phyloP scores from a whole-genome alignment of 2,888 invertebrate species.

The Alviniconcha strummeri region DNA sequence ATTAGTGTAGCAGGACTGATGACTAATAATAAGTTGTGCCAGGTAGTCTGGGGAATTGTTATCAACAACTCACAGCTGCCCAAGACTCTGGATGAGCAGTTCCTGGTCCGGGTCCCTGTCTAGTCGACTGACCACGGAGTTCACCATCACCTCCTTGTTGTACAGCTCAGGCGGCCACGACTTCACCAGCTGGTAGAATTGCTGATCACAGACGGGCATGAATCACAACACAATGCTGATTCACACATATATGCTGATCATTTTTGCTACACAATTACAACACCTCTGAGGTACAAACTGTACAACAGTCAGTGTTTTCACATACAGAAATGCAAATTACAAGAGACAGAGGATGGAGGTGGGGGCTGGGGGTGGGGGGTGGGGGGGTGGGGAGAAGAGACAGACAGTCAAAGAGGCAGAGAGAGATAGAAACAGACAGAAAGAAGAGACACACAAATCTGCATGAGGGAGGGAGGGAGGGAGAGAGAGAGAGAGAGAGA shows the following conservation, averaged over 20 bases:
- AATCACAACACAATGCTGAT: neutral
- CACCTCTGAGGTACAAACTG: too few species aligned
- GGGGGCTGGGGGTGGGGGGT: neutral
- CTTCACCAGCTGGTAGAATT: slow-evolving; percentile 85
- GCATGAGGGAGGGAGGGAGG: too few species aligned
- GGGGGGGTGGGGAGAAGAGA: neutral
- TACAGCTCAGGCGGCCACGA: slow-evolving; percentile 87
- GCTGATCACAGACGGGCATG: slow-evolving; percentile 43
- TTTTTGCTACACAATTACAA: too few species aligned
- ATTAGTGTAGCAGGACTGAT: too few species aligned
- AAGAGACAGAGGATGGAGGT: neutral
- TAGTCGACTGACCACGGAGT: slow-evolving; percentile 88
- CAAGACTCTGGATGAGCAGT: slow-evolving; percentile 88
- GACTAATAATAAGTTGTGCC: too few species aligned
- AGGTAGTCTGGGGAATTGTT: too few species aligned
- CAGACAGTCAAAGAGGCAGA: too few species aligned
- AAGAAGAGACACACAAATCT: too few species aligned
- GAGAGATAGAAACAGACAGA: too few species aligned
- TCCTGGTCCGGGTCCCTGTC: slow-evolving; percentile 80
- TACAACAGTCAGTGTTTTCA: too few species aligned
- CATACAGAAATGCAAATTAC: too few species aligned
- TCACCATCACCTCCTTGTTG: slow-evolving; percentile 81
- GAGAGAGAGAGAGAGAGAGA: too few species aligned
- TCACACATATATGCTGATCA: neutral
- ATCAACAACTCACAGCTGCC: slow-evolving; percentile 80